phyloP scores from a whole-genome alignment of 2,888 invertebrate genomes.

The Acanthosepion esculentum region DNA sequence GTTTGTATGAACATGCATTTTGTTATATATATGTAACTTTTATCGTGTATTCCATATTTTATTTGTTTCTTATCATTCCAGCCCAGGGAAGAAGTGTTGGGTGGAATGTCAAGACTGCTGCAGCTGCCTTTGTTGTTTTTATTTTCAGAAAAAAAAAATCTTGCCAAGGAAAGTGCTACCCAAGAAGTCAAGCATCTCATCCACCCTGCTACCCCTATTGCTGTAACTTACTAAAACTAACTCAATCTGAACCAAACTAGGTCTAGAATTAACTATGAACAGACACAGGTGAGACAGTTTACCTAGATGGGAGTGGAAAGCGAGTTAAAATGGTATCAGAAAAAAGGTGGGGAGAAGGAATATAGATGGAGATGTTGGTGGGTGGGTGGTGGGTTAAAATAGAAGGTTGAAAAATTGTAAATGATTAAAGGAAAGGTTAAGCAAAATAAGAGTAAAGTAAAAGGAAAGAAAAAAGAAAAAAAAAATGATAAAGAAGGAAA shows the following conservation, averaged over 20 bases:
- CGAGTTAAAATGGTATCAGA: not conserved
- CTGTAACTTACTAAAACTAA: not conserved
- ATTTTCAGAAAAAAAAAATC: not conserved
- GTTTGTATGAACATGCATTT: not conserved
- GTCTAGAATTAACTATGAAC: not conserved
- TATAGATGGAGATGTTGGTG: not conserved
- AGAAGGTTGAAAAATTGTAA: not conserved
- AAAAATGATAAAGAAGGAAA: not conserved
- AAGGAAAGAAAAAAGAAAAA: not conserved
- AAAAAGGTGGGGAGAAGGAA: not conserved
- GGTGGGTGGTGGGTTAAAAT: not conserved
- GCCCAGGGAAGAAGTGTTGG: not conserved
- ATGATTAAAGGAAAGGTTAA: not conserved
- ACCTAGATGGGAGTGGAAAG: not conserved
- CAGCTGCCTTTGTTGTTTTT: constrained; percentile 33
- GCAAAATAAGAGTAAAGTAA: not conserved
- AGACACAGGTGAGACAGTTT: constrained; percentile 33
- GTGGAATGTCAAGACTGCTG: not conserved
- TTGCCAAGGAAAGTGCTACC: not conserved
- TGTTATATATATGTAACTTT: not conserved
- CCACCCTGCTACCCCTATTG: not conserved
- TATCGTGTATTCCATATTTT: not conserved
- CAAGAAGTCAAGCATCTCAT: not conserved
- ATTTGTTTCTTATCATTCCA: not conserved
- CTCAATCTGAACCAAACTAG: not conserved